phyloP scores from a whole-genome alignment of 2,113 vertebrate species.

The Platysternon megacephalum region DNA sequence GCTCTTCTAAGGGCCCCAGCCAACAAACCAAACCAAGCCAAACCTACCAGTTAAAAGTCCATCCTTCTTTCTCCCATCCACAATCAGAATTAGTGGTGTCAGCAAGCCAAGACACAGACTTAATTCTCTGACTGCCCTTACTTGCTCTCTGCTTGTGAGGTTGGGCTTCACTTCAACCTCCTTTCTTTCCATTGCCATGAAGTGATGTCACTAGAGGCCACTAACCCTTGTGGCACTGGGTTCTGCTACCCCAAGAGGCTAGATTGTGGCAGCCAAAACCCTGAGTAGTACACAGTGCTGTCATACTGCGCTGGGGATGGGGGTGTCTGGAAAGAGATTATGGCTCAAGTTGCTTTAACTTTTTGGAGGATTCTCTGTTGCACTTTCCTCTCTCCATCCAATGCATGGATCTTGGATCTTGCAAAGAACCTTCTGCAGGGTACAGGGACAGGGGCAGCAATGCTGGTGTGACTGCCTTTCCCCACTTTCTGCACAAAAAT shows the following conservation, averaged over 20 bases:
- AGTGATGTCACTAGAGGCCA: neutral
- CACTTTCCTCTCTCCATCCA: neutral
- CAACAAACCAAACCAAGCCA: neutral
- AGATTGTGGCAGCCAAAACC: neutral
- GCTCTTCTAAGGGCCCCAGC: neutral
- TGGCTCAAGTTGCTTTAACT: neutral
- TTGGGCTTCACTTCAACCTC: neutral
- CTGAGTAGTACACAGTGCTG: neutral
- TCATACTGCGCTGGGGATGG: fast-evolving
- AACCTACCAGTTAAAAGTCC: neutral
- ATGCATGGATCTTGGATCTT: neutral
- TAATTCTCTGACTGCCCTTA: neutral
- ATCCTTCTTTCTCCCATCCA: neutral
- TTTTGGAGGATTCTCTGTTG: neutral
- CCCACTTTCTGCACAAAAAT: neutral
- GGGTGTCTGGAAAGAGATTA: neutral
- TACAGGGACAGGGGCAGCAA: neutral
- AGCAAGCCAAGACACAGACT: neutral
- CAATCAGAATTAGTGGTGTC: neutral
- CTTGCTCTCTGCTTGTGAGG: neutral
- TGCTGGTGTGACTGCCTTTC: neutral
- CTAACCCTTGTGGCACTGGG: neutral
- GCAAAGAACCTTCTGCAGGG: neutral
- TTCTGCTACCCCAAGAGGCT: neutral
- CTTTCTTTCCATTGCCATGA: neutral